Conservation (phyloP, 2,888 invertebrate genomes). For the Xestia sexstrigata region DNA sequence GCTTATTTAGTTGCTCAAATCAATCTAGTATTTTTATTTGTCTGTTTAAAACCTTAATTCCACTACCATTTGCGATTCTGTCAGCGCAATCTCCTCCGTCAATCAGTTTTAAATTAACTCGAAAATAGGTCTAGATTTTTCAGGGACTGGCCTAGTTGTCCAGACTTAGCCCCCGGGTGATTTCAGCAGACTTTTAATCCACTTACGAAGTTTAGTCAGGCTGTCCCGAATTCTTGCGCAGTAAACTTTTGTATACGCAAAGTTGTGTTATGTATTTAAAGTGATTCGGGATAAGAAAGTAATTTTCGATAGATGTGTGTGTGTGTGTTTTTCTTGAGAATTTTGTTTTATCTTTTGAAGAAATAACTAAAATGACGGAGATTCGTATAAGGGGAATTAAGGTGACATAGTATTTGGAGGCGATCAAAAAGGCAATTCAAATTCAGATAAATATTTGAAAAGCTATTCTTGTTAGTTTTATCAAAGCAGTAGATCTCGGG, state of each 20-base stretch:
- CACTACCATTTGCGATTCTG: conserved; percentile 6
- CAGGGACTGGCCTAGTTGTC: conserved; percentile 10
- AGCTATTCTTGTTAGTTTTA: not conserved
- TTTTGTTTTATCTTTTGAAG: conserved; percentile 7
- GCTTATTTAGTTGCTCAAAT: not conserved
- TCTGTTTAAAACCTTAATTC: conserved; percentile 3
- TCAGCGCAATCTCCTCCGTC: conserved; percentile 6
- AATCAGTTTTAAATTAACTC: conserved; percentile 38
- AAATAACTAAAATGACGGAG: not conserved
- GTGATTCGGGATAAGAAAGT: conserved; percentile 46
- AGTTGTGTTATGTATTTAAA: conserved; percentile 59
- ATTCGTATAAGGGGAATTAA: not conserved
- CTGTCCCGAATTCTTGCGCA: conserved; percentile 43
- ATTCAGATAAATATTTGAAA: not conserved
- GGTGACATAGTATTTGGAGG: not conserved
- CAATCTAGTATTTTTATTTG: not conserved
- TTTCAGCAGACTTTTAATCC: conserved; percentile 61
- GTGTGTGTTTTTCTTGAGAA: conserved; percentile 3
- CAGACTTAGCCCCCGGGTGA: conserved; percentile 39
- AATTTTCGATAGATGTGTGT: conserved; percentile 34
- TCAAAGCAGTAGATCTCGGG: not conserved
- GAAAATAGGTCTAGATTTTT: conserved; percentile 37
- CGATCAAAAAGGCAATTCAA: not conserved
- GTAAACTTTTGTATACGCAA: conserved; percentile 45
- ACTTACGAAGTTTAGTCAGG: conserved; percentile 53